phyloP scores from a whole-genome alignment of 2,797 vertebrate species.

The Lemur catta region DNA sequence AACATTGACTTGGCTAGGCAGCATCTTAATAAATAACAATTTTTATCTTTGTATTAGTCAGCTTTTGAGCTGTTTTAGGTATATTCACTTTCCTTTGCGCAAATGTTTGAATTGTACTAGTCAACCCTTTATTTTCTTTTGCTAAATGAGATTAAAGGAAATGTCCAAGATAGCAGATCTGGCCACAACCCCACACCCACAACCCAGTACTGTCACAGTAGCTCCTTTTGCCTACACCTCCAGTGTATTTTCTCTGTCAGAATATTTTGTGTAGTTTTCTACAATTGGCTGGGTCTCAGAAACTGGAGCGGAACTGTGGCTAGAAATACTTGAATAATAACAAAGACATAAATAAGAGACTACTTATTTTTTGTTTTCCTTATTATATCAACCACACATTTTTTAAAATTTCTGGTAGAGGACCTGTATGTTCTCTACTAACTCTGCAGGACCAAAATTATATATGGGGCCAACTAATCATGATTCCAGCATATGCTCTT shows the following conservation, averaged over 20 bases:
- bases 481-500: slow-evolving; percentile 61
- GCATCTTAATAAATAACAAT: slow-evolving; percentile 55
- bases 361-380: slow-evolving; percentile 19
- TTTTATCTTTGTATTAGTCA: background rate
- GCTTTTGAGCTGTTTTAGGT: background rate
- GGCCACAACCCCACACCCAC: background rate
- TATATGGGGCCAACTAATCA: slow-evolving; percentile 54
- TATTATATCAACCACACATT: background rate
- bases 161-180: background rate
- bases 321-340: background rate
- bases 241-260: background rate
- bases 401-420: background rate
- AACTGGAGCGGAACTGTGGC: background rate
- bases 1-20: background rate
- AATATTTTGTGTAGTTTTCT: background rate
- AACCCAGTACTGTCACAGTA: background rate
- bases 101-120: slow-evolving; percentile 51
- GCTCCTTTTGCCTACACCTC: background rate
- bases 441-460: slow-evolving; percentile 70
- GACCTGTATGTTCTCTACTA: slow-evolving; percentile 46
- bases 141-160: background rate
- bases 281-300: background rate
- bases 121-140: slow-evolving; percentile 52
- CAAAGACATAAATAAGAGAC: background rate
- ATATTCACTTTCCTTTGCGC: slow-evolving; percentile 19